Base-by-base conservation (phyloP, 2,888 invertebrate genomes). In the Luffia ferchaultella region DNA sequence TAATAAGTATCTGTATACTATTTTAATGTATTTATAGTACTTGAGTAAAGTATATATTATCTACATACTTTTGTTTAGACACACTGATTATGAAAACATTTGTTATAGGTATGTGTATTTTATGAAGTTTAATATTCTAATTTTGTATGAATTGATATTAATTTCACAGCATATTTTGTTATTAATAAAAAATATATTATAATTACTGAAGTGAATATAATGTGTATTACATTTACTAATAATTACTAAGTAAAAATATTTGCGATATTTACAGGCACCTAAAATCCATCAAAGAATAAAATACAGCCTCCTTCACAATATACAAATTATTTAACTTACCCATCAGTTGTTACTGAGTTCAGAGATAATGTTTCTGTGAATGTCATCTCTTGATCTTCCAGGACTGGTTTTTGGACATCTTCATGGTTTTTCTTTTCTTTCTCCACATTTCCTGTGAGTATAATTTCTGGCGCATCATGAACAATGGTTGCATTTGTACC, bases 261-360 rank as follows among this genome's bases (percentile, higher is more conserved):
- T n/a, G n/a, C n/a, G n/a, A n/a, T n/a, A n/a, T n/a, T n/a, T n/a
- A n/a, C n/a, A n/a, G n/a, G n/a, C n/a, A n/a, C n/a, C n/a, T n/a
- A n/a, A n/a, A n/a, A n/a, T n/a, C n/a, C n/a, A n/a, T n/a, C n/a
- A n/a, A n/a, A n/a, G n/a, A n/a, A n/a, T n/a, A n/a, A n/a, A n/a
- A n/a, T n/a, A 30, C 12, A 30, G 12, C 30, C 3, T 30, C 3
- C 12, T 30, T 30, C 3, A 7, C 12, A 7, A 30, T 30, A 30
- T 30, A 30, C 12, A 30, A 30, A 12, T 7, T 12, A 30, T 30
- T 7, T 7, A 30, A 80, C 85, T 82, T 65, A 87, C 86, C 85
- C 85, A 65, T 85, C 85, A 54, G 83, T 80, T 52, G 86, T 77
- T 53, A 85, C 86, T 49, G 86, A 83, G 65, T 86, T 86, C 62